Evolutionary conservation across 2,797 vertebrate species (phyloP), one percentile per base, ranked within the genome.

Genomic region (Protosalanx chinensis): DNA sequence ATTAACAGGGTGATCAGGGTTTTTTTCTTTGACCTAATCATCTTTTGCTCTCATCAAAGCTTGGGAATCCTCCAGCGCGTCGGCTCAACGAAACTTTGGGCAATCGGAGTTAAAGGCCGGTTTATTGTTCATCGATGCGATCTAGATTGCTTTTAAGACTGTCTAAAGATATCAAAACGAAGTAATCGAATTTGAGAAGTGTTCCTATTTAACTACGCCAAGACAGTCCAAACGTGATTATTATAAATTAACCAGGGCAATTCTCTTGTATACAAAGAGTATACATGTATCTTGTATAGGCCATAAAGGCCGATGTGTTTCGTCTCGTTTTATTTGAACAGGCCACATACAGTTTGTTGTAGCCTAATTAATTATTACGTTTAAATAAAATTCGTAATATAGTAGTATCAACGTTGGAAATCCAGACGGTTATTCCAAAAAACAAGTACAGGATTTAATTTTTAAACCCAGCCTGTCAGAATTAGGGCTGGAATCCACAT

Each of bases 401-500:
- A 46, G 12, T 46, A 46, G 41, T 13, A 0, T 46, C 7, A 46
- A 46, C 41, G 41, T 46, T 46, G 8, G 41, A 46, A 46, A 56
- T 56, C 51, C 18, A 56, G 18, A 56, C n/a, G 15, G 15, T 16
- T 56, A 56, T 56, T 56, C 6, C n/a, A 16, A n/a, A 56, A 83
- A 76, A 84, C 70, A 77, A 74, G 75, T 72, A 58, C 37, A 53
- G 57, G 35, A 49, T 75, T 70, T 64, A 72, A 30, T 20, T 32
- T 62, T 18, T 32, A 35, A n/a, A 64, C 72, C 53, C 82, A 75
- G 65, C 68, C 81, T 84, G 85, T 85, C 71, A 88, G 85, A 83
- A 79, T 85, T 84, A 78, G 73, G 56, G 27, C 12, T 18, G 66
- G 86, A 93, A 94, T 94, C 91, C 90, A 93, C 93, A 92, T 93